Evolutionary conservation across 1,140 invertebrate species (phyloP), one percentile per base, ranked within the genome.

Genomic region (Linepithema humile): DNA sequence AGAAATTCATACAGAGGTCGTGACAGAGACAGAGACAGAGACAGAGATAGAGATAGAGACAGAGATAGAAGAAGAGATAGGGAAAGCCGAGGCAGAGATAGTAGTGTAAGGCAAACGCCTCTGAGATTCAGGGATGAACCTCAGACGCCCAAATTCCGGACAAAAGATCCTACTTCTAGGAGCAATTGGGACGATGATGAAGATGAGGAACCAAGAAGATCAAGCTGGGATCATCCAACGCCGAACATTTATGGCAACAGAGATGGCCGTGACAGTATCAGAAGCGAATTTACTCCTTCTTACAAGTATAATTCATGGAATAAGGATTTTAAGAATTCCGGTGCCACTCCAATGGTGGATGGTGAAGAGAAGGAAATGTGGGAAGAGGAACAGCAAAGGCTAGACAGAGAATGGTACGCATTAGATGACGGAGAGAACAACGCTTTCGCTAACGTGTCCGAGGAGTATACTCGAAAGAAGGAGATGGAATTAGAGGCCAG

Each of bases 391-490:
- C 98, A 99, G 94, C 97, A 97, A 87, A 88, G 98, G 65, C 91
- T 99, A 3, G 99, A 99, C 91, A 94, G 99, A 67, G 98, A 99
- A 90, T 99, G 99, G 99, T 99, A 99, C 92, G 97, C 97, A 67
- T 96, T 99, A 93, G 93, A 98, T 91, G 98, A 99, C 89, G 98
- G 99, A 84, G 97, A 98, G 89, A 96, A 98, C 57, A 98, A 98
- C 94, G 98, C 98, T 0, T 99, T 99, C 94, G 96, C 96, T 6
- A 96, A 97, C 72, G 96, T 99, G 4, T 98, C 98, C 83, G 96
- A 98, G 29, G 98, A 99, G 50, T 99, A 99, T 91, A 97, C 98
- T 0, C 96, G 96, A 48, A 98, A 98, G 88, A 99, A 99, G 90
- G 98, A 99, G 93, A 97, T 98, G 91, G 97, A 99, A 87, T 93